Evolutionary conservation across 2,113 vertebrate species (phyloP), one percentile per base, ranked within the genome.

Genomic region (Apteryx mantelli): DNA sequence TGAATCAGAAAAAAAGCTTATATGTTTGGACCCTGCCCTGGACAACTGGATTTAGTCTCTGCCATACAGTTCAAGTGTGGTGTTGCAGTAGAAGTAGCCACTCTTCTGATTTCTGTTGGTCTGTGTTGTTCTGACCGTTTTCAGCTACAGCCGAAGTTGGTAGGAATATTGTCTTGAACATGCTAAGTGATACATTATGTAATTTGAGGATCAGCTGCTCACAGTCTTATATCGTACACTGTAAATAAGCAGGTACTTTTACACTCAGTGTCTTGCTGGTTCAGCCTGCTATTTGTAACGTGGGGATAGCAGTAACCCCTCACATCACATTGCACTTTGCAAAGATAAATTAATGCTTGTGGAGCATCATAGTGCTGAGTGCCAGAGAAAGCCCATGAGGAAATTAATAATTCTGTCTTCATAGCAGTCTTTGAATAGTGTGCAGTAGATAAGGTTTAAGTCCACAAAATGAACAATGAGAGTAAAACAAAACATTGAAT

Each of bases 351-450:
- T 84, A 94, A 79, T 89, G 83, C 84, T 85, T 79, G 63, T 40
- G 53, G 66, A 94, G 26, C 77, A 86, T 64, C 83, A 82, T 3
- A 7, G 74, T 91, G 38, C 56, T 73, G 32, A 92, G 61, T 79
- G 81, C 77, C 83, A 93, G 81, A 84, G 88, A 95, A 94, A 94
- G 66, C 77, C 86, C 86, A 79, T 28, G 65, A 97, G 95, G 96
- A 96, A 93, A 95, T 96, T 96, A 95, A 96, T 96, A 94, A 96
- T 96, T 95, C 94, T 95, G 94, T 93, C 90, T 96, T 95, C 91
- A 84, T 73, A 88, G 56, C 86, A 93, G 61, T 19, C 38, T 82
- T 74, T 93, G 96, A 93, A 91, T 84, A 94, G 44, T 11, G 9
- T 91, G 69, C 42, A 58, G 56, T 79, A 96, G 95, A 97, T 97